A percentile compares a stretch with the other conserved stretches of the same genome.
Evolutionary conservation across 1,140 invertebrate species (phyloP).

Genomic region (Achatina immaculata): DNA sequence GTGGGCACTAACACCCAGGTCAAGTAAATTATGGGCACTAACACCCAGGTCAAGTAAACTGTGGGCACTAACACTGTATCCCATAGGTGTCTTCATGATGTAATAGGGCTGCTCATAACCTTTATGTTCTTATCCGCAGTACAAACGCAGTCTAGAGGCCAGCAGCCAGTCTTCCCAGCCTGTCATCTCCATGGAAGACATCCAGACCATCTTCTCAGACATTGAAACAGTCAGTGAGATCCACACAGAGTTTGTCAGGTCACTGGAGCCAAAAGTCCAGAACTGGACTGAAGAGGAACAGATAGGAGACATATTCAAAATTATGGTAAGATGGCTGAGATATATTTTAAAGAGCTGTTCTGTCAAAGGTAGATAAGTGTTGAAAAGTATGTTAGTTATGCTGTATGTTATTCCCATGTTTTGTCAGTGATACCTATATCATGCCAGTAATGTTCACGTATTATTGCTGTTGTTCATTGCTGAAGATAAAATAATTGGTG

Average conservation of each 20-base stretch:
- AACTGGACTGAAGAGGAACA: conserved; percentile 76
- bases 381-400: background rate
- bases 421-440: background rate
- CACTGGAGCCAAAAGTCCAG: conserved; percentile 77
- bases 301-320: conserved; percentile 87
- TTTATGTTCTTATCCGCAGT: conserved; percentile 75
- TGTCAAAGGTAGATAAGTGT: background rate
- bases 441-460: background rate
- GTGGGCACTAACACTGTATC: no score
- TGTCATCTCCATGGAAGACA: conserved; percentile 88
- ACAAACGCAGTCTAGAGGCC: conserved; percentile 92
- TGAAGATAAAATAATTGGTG: no score
- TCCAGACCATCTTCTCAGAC: conserved; percentile 92
- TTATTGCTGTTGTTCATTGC: no score
- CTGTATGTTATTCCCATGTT: background rate
- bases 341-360: background rate
- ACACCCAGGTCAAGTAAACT: no score
- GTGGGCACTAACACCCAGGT: no score
- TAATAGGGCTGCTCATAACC: no score
- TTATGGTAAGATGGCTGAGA: conserved; percentile 68
- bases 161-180: conserved; percentile 89
- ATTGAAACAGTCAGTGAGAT: conserved; percentile 87
- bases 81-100: no score
- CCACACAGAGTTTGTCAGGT: conserved; percentile 85
- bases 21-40: no score